These are phyloP conservation scores for Hyposmocoma kahamanoa DNA, from an alignment of 1,140 invertebrate genomes.

Conservation along the genomic window DNA sequence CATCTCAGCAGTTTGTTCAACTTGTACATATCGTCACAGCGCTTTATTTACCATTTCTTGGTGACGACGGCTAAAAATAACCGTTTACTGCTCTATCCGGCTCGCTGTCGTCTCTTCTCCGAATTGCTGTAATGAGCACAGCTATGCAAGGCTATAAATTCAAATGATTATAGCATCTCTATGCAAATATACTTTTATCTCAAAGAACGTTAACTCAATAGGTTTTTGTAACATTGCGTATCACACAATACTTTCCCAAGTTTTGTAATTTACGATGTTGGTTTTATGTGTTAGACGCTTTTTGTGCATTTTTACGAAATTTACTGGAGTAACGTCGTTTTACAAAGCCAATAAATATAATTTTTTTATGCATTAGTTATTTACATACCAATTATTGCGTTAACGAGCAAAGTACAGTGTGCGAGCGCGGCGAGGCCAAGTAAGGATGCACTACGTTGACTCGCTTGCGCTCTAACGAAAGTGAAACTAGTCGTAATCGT, in stretches of 20 bases:
- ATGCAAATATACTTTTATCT: neutral
- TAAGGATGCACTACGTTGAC: slow-evolving; percentile 37
- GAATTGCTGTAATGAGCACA: slow-evolving; percentile 22
- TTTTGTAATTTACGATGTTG: too few species aligned
- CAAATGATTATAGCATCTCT: slow-evolving; percentile 8
- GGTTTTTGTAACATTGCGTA: too few species aligned
- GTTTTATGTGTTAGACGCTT: too few species aligned
- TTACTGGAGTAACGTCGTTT: too few species aligned
- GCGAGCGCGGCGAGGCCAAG: slow-evolving; percentile 10
- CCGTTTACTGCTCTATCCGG: slow-evolving; percentile 28
- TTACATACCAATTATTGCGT: too few species aligned
- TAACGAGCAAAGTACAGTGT: too few species aligned
- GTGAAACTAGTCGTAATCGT: slow-evolving; percentile 43
- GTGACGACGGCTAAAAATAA: slow-evolving; percentile 33
- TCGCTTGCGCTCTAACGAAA: slow-evolving; percentile 43
- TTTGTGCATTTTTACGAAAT: too few species aligned
- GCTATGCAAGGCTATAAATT: slow-evolving; percentile 9
- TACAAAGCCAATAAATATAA: too few species aligned
- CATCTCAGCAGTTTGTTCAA: slow-evolving; percentile 64
- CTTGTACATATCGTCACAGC: slow-evolving; percentile 36
- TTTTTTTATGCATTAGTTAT: too few species aligned
- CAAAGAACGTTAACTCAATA: too few species aligned
- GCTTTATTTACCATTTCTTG: slow-evolving; percentile 49
- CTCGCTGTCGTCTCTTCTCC: slow-evolving; percentile 22
- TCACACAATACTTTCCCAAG: too few species aligned